Conservation (phyloP, 2,888 invertebrate genomes). For the Rhyacophila evoluta region DNA sequence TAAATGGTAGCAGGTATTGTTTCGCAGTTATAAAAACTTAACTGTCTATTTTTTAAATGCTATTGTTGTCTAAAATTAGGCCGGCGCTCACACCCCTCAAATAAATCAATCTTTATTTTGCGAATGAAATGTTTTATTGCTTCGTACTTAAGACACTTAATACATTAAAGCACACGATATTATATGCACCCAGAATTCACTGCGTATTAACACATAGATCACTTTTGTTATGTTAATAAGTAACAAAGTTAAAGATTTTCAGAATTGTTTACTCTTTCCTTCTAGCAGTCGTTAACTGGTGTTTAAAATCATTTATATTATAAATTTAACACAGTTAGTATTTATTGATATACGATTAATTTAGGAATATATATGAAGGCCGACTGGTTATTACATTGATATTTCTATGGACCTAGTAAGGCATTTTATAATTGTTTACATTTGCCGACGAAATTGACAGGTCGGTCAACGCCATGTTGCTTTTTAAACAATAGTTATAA, state of each 20-base stretch:
- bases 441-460: background rate
- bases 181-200: too few relatives aligned
- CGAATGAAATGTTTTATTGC: background rate
- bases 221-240: too few relatives aligned
- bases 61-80: background rate
- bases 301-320: too few relatives aligned
- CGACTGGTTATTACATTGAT: background rate
- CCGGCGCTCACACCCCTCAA: constrained; percentile 27
- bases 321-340: too few relatives aligned
- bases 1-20: background rate
- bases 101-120: constrained; percentile 26
- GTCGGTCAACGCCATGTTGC: constrained; percentile 10
- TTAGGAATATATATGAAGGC: background rate
- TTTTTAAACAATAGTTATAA: too few relatives aligned
- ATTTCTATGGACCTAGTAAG: too few relatives aligned
- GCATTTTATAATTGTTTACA: constrained; percentile 27
- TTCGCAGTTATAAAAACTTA: background rate
- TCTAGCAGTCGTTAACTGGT: too few relatives aligned
- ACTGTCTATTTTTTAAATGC: background rate
- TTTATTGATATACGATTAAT: too few relatives aligned
- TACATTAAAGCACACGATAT: too few relatives aligned
- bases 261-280: too few relatives aligned
- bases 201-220: too few relatives aligned
- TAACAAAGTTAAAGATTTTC: too few relatives aligned
- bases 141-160: background rate